Conservation (phyloP, 2,113 vertebrate species). For the Amazona vittata region DNA sequence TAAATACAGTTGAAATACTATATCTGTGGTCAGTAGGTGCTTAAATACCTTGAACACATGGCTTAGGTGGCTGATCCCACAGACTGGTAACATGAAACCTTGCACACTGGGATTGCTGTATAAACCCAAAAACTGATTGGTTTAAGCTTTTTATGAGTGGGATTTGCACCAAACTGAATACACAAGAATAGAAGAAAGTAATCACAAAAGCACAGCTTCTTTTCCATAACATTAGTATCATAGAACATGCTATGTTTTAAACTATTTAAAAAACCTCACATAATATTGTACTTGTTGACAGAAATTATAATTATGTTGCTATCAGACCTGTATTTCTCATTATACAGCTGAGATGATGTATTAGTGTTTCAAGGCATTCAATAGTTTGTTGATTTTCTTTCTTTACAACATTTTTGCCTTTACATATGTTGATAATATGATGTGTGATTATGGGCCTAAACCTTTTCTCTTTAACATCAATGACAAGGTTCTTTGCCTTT, state of each 20-base stretch:
- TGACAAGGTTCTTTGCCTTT: neutral
- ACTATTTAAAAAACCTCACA: neutral
- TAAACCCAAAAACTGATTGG: neutral
- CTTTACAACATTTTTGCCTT: neutral
- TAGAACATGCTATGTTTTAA: neutral
- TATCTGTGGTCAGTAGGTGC: neutral
- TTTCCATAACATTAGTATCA: neutral
- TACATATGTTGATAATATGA: neutral
- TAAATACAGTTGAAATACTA: neutral
- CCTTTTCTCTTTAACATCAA: neutral
- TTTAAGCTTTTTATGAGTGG: neutral
- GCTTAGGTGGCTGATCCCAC: neutral
- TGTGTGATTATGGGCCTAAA: constrained; percentile 15
- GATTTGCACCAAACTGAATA: neutral
- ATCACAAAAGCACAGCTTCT: constrained; percentile 22
- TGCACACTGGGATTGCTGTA: neutral
- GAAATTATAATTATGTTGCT: neutral
- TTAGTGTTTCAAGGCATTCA: neutral
- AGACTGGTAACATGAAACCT: neutral
- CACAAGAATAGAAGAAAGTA: neutral
- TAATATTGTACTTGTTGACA: neutral
- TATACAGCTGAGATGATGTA: neutral
- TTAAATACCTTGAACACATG: neutral
- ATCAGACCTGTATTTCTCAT: neutral
- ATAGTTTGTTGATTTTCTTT: constrained; percentile 37